Evolutionary conservation across 2,888 invertebrate species (phyloP).

Genomic region (Aphodius sticticus): DNA sequence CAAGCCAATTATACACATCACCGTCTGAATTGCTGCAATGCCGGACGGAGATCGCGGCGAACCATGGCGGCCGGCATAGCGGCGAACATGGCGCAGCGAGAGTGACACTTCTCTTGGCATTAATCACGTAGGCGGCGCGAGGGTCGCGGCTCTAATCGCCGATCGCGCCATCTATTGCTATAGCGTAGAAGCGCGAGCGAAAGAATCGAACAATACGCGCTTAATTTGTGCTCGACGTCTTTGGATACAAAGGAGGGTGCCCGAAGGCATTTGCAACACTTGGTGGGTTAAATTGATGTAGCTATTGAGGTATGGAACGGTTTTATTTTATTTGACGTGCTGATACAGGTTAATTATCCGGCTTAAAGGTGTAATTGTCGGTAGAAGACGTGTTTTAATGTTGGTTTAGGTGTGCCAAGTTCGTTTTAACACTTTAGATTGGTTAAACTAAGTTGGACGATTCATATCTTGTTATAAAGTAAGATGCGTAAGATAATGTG

Average conservation of each 20-base stretch:
- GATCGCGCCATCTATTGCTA: not conserved
- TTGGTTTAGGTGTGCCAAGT: no score
- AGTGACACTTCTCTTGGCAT: conserved; percentile 4
- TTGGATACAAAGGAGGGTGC: not conserved
- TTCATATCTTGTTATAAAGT: no score
- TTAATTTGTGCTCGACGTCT: not conserved
- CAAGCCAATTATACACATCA: conserved; percentile 53
- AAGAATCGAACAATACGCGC: not conserved
- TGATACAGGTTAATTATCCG: no score
- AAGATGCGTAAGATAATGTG: no score
- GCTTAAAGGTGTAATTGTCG: no score
- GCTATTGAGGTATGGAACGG: no score
- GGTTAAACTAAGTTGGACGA: no score
- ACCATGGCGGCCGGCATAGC: no score
- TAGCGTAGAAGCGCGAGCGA: not conserved
- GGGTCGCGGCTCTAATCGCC: not conserved
- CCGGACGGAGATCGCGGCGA: conserved; percentile 31
- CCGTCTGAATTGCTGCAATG: not conserved
- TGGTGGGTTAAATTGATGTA: not conserved
- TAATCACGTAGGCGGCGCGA: not conserved
- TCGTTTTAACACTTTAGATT: no score
- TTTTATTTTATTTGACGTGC: no score
- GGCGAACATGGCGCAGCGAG: not conserved
- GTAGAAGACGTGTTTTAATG: no score
- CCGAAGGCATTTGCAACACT: not conserved